phyloP scores from a whole-genome alignment of 2,888 invertebrate species.

The Nemoura dubitans region DNA sequence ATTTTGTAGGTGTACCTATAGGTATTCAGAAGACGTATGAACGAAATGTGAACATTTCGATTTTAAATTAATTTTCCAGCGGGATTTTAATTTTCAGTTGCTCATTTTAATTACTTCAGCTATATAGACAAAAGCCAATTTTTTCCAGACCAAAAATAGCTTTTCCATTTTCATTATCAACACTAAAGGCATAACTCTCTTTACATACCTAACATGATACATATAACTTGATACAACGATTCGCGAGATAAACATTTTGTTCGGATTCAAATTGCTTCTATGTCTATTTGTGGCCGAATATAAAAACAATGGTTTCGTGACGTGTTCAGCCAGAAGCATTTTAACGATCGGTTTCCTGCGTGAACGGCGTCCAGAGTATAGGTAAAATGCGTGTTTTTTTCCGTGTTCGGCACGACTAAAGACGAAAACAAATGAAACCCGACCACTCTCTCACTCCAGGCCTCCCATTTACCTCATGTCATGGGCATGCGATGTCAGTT shows the following conservation, averaged over 20 bases:
- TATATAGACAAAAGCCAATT: not conserved
- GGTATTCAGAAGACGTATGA: too few relatives aligned
- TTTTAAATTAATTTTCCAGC: not conserved
- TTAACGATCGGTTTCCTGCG: not conserved
- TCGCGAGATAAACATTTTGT: not conserved
- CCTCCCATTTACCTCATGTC: not conserved
- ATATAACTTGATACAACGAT: not conserved
- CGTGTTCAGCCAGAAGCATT: too few relatives aligned
- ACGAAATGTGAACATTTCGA: too few relatives aligned
- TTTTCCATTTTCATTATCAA: not conserved
- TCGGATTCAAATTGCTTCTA: not conserved
- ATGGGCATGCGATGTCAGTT: not conserved
- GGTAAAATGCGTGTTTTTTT: not conserved
- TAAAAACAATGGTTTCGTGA: not conserved
- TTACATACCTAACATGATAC: not conserved
- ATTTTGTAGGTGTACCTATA: too few relatives aligned
- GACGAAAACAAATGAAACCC: not conserved
- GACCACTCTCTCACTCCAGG: not conserved
- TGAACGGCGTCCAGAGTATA: not conserved
- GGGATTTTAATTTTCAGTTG: not conserved
- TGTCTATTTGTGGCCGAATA: not conserved
- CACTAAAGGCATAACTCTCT: not conserved
- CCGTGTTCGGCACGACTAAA: not conserved
- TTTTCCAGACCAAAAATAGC: not conserved
- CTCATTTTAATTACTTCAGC: not conserved